Base-by-base conservation (phyloP, 2,113 vertebrate species). In the Stercorarius parasiticus region DNA sequence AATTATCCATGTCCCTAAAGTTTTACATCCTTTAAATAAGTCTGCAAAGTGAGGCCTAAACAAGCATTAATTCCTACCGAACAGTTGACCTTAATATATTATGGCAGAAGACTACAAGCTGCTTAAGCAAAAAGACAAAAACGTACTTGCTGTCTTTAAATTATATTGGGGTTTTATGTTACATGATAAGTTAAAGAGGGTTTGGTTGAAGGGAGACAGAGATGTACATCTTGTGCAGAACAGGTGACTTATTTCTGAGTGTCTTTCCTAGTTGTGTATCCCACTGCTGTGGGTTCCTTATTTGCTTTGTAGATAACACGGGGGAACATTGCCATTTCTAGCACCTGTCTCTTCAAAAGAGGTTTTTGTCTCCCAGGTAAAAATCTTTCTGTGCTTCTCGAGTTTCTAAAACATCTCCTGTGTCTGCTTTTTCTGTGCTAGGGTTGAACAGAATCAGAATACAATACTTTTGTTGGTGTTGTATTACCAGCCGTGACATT, bases 371-470 rank as follows among this genome's bases (percentile, higher is more conserved):
- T 87, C 90, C 9, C 53, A 93, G 82, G 62, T 90, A 86, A 86
- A 93, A 91, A 71, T 64, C 53, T 62, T 66, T 49, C 32, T 42
- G 25, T 77, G 42, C 47, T 92, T 86, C 77, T 84, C 77, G 50
- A 45, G 69, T 89, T 91, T 80, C 70, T 69, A 49, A 69, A 94
- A 50, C 58, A 50, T 85, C 36, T 82, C 42, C 10, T 53, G 13
- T 90, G 50, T 85, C 84, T 90, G 40, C 5, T 32, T 94, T 86
- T 93, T 92, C 42, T 87, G 45, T 82, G 65, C 34, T 49, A 70
- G 32, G 5, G 9, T 67, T 84, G 77, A 94, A 86, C 29, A 80
- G 89, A 97, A 91, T 90, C 66, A 53, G 62, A 95, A 91, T 76
- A 47, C 49, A 86, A 38, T 91, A 79, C 21, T 95, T 49, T 53